Percentiles rank a stretch among this genome's conserved stretches.
Conservation (phyloP, 2,113 vertebrate species). For the Oriolus oriolus region DNA sequence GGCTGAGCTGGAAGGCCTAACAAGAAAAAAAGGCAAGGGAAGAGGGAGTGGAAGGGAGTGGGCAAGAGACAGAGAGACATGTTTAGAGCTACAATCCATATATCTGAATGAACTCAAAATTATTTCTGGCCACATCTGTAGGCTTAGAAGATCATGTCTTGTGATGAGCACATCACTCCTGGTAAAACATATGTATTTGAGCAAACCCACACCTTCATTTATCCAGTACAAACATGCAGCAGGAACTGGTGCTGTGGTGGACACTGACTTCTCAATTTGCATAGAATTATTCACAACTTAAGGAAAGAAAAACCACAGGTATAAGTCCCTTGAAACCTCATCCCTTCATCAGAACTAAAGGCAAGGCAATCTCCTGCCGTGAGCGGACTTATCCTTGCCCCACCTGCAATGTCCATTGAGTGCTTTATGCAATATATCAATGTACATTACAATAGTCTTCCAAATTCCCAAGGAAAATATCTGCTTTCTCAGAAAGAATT, state of each 20-base stretch:
- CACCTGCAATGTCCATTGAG: neutral
- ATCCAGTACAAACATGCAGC: neutral
- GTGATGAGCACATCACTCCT: neutral
- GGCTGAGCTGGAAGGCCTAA: neutral
- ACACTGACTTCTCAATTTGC: neutral
- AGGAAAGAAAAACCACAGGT: neutral
- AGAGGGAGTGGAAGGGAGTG: neutral
- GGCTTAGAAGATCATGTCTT: neutral
- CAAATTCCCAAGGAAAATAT: neutral
- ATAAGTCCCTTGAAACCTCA: neutral
- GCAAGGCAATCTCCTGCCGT: neutral
- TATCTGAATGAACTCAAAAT: neutral
- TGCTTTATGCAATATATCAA: neutral
- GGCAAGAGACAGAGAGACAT: rapidly evolving
- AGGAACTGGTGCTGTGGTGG: neutral
- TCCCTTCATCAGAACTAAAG: neutral
- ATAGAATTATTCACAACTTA: neutral
- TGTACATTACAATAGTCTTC: neutral
- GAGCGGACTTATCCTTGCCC: neutral
- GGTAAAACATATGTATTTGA: neutral
- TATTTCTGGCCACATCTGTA: neutral
- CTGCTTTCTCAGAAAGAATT: neutral
- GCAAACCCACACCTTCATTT: neutral
- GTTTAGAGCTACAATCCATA: neutral
- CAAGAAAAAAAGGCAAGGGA: rapidly evolving